phyloP scores from a whole-genome alignment of 2,113 vertebrate genomes.

The Addax nasomaculatus region DNA sequence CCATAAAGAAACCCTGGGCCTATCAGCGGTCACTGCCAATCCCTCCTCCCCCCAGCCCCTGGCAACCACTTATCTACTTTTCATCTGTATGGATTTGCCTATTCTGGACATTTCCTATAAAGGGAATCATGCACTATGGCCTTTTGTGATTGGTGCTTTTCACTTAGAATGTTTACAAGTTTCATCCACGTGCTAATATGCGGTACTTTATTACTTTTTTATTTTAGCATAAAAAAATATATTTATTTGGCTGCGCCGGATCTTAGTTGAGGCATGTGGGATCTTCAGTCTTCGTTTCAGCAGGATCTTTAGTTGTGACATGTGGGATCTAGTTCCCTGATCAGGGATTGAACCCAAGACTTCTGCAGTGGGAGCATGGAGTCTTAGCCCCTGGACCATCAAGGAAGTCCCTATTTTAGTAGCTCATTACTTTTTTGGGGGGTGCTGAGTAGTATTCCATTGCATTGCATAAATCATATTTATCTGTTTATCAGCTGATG shows the following conservation, averaged over 20 bases:
- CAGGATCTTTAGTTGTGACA: background rate
- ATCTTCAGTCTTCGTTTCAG: background rate
- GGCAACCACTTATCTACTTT: background rate
- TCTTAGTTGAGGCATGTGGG: background rate
- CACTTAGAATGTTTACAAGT: background rate
- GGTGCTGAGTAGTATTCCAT: background rate
- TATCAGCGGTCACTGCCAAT: background rate
- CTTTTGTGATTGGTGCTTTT: background rate
- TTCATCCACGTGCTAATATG: fast-evolving
- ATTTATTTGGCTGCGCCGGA: background rate
- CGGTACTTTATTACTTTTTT: background rate
- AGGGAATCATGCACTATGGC: background rate
- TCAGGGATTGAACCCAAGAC: background rate
- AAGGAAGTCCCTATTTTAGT: background rate
- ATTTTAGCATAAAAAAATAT: background rate
- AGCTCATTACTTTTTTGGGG: background rate
- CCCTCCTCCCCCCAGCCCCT: background rate
- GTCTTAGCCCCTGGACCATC: background rate
- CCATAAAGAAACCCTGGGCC: background rate
- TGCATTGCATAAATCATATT: background rate
- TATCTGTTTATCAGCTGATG: background rate
- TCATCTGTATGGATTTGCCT: background rate
- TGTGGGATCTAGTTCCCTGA: background rate
- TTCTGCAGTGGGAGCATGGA: background rate
- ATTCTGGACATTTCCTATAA: background rate